Percentiles rank a stretch among this genome's conserved stretches.
Conservation (phyloP, 2,113 vertebrate species). For the Argyrosomus japonicus region DNA sequence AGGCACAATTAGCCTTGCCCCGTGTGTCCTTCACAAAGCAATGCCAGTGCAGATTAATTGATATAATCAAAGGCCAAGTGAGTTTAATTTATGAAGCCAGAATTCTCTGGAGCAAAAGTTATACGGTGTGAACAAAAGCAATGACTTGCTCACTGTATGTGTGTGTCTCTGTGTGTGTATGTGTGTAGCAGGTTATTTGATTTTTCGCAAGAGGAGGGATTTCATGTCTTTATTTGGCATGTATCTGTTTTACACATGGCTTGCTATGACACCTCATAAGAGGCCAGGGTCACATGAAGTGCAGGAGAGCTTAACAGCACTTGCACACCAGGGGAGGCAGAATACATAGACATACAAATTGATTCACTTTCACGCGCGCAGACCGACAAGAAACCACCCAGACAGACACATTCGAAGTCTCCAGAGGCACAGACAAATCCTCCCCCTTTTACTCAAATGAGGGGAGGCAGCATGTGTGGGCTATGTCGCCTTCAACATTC, state of each 20-base stretch:
- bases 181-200: conserved; percentile 12
- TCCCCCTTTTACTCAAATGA: conserved; percentile 9
- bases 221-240: conserved; percentile 69
- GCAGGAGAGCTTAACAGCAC: conserved; percentile 60
- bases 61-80: conserved; percentile 69
- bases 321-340: conserved; percentile 34
- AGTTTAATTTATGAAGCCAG: conserved; percentile 57
- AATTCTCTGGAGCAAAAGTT: conserved; percentile 53
- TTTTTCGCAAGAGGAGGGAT: conserved; percentile 32
- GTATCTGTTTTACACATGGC: conserved; percentile 65
- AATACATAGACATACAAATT: conserved; percentile 36
- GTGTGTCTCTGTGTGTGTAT: conserved; percentile 1
- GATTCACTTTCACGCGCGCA: conserved; percentile 40
- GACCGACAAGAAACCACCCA: conserved; percentile 32
- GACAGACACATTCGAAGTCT: conserved; percentile 27
- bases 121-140: conserved; percentile 32
- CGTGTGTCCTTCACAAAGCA: conserved; percentile 53
- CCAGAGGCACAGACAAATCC: background rate
- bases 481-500: conserved; percentile 15
- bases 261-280: conserved; percentile 58
- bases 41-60: conserved; percentile 65
- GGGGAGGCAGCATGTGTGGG: conserved; percentile 34
- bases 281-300: conserved; percentile 74
- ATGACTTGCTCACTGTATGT: conserved; percentile 26
- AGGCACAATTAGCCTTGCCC: conserved; percentile 65